Conservation (phyloP, 64 coral and sea anemone species). For the Pachyseris speciosa region DNA sequence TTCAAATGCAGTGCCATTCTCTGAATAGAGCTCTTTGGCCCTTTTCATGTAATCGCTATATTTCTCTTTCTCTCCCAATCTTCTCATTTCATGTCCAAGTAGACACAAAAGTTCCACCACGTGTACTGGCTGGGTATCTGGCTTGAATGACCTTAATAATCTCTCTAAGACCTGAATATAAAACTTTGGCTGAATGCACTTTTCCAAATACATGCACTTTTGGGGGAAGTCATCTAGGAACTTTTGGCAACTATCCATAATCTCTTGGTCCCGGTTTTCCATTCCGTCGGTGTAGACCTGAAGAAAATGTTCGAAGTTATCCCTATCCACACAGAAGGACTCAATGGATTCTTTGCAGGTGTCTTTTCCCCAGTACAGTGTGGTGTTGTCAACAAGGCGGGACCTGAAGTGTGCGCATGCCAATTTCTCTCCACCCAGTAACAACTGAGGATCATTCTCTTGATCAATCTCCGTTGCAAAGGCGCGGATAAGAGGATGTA, state of each 20-base stretch:
- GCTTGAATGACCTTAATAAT: not conserved
- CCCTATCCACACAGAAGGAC: too few species aligned
- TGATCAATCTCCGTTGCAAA: conserved; percentile 15
- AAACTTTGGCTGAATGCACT: too few species aligned
- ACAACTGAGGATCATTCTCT: not conserved
- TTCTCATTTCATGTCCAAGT: too few species aligned
- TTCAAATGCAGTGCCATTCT: too few species aligned
- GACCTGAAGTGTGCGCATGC: conserved; percentile 34
- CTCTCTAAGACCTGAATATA: not conserved
- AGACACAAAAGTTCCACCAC: too few species aligned
- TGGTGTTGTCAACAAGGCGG: not conserved
- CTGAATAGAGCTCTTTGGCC: too few species aligned
- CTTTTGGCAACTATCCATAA: too few species aligned
- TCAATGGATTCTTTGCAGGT: conserved; percentile 46
- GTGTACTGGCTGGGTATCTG: not conserved
- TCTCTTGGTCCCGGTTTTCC: not conserved
- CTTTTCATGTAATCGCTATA: too few species aligned
- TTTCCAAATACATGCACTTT: too few species aligned
- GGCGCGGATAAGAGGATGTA: conserved; percentile 64
- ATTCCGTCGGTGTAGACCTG: not conserved
- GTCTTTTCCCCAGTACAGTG: conserved; percentile 44
- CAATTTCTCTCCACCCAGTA: not conserved
- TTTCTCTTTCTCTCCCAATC: not conserved
- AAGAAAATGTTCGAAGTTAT: conserved; percentile 41
- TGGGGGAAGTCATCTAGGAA: too few species aligned